Evolutionary conservation across 2,113 vertebrate species (phyloP).

Genomic region (Mohoua ochrocephala): DNA sequence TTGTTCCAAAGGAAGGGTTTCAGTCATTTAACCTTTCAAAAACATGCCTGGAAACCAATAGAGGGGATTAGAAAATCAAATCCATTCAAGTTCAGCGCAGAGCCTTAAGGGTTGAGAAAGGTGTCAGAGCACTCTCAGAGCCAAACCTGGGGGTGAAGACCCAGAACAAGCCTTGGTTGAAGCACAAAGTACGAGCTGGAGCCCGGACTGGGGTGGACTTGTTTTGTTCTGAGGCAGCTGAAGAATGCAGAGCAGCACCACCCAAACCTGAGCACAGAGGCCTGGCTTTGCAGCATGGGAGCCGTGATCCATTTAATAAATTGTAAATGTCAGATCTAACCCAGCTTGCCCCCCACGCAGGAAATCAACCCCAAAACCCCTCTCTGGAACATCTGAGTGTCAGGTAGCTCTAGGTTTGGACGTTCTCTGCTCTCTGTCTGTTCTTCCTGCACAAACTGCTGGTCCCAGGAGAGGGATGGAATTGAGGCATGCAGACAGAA

Average conservation of each 20-base stretch:
- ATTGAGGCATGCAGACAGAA: neutral
- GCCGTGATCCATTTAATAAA: neutral
- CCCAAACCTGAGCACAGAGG: neutral
- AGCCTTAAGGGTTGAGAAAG: neutral
- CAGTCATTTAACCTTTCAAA: neutral
- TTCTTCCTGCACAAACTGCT: neutral
- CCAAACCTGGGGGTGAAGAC: neutral
- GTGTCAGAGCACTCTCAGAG: neutral
- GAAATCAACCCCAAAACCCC: neutral
- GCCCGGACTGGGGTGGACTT: neutral
- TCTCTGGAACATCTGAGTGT: neutral
- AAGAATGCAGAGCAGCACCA: neutral
- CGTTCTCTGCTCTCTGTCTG: neutral
- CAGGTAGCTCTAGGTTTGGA: neutral
- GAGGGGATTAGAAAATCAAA: slow-evolving; percentile 24
- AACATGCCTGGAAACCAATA: neutral
- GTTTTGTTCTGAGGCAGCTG: neutral
- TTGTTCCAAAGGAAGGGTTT: slow-evolving; percentile 2
- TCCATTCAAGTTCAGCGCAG: neutral
- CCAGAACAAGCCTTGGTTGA: neutral
- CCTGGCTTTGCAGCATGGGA: neutral
- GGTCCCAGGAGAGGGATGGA: neutral
- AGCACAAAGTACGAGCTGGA: neutral
- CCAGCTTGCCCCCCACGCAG: neutral
- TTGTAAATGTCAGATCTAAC: neutral